Evolutionary conservation across 2,888 invertebrate species (phyloP), one percentile per base, ranked within the genome.

Genomic region (Cepaea hortensis): DNA sequence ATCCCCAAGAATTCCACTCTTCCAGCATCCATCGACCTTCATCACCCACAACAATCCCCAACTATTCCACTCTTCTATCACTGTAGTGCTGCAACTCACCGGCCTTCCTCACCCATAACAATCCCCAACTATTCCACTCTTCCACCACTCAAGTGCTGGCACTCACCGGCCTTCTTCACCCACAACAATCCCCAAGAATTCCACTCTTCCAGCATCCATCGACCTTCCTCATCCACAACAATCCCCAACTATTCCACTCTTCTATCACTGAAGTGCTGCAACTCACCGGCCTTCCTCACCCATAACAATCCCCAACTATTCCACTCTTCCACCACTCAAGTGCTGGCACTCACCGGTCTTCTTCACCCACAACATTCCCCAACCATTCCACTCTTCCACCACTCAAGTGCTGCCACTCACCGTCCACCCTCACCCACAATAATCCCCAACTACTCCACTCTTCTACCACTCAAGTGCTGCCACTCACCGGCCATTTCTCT

Each of bases 401-500:
- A 68, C 18, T 6, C 68, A 5, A 15, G n/a, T 15, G 7, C 55
- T 11, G 55, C 18, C 68, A 68, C 68, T 9, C 68, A 15, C 68
- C 68, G 1, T 9, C 68, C 68, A 3, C 3, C 18, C 13, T 68
- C n/a, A 15, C n/a, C 65, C 68, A 5, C 68, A 20, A 7, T 1
- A 18, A 5, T n/a, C 3, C 18, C 68, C 1, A 18, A 0, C 13
- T 9, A 18, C 5, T n/a, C 13, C 18, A 15, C 1, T n/a, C 68
- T 20, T n/a, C 11, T 3, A 20, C 68, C 68, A 68, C n/a, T 15
- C 68, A 5, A 68, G 13, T 6, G 11, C 68, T 11, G 55, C 11
- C 11, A 55, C 84, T 82, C 3, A 88, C 87, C 4, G 92, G 92
- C 93, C 93, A 93, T 7, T 91, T 89, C 50, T 92, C 92, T 6